Base-by-base conservation (phyloP, 92 coral and sea anemone genomes). In the Parazoanthus swiftii region DNA sequence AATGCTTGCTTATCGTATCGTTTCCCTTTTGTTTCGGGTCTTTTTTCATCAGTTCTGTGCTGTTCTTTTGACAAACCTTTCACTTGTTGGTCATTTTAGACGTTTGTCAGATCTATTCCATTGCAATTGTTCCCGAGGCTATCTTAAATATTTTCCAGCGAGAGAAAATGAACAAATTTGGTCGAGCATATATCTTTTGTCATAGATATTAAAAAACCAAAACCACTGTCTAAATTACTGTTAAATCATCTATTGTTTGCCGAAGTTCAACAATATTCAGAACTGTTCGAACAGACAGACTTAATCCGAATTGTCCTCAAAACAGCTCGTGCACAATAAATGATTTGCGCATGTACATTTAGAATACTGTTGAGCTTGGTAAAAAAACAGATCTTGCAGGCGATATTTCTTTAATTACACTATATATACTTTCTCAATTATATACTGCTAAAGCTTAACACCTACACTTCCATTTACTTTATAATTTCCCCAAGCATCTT, bases 181-280 rank as follows among this genome's bases (percentile, higher is more conserved):
- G 46, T 74, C 77, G 25, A 74, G 46, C n/a, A 13, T 36, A 36
- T 20, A 11, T 2, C 46, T 35, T 74, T 36, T 74, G 44, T 74
- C 46, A 74, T 36, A 36, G 39, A 36, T 21, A 74, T 74, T 74
- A 74, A 29, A n/a, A n/a, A n/a, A 4, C 63, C 75, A 82, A 66
- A 82, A 38, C 51, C 35, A 20, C 75, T 23, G 29, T 67, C 36
- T 23, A 8, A 8, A 23, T 36, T 74, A 43, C 76, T 66, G 72
- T 66, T 43, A 42, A 82, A 66, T 29, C 76, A 66, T 82, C 66
- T 58, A 36, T 33, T 82, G 58, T 66, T 63, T 76, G 79, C 25
- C n/a, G 14, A 76, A 76, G 13, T 39, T 18, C 46, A 76, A 44
- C 29, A 76, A 76, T 44, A 39, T 37, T 37, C 54, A 37, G 78